These are phyloP conservation scores for Drosophila tanythrix DNA, from an alignment of 2,888 invertebrate species.

Conservation along the genomic window DNA sequence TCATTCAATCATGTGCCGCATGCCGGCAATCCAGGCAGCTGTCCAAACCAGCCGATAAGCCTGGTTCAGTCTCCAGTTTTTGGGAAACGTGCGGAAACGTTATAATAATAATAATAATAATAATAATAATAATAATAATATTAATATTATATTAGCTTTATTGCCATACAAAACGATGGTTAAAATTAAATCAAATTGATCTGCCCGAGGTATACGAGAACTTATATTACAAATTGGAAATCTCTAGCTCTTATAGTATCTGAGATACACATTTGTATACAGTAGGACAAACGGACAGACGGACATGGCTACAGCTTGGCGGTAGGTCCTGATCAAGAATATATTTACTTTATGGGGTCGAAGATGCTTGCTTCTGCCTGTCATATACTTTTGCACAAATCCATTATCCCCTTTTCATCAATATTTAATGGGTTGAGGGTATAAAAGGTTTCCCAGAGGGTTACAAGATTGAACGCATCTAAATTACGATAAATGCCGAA, in stretches of 20 bases:
- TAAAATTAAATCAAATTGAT: neutral
- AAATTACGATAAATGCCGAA: constrained; percentile 46
- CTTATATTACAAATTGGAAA: neutral
- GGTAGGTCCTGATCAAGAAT: no score
- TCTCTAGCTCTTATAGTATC: neutral
- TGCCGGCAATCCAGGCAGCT: constrained; percentile 39
- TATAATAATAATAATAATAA: constrained; percentile 12
- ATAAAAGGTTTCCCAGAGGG: constrained; percentile 51
- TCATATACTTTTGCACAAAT: neutral
- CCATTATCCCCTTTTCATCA: neutral
- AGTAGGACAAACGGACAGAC: neutral
- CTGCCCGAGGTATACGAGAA: neutral
- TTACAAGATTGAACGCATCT: constrained; percentile 38
- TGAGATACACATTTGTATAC: neutral
- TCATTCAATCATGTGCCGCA: constrained; percentile 70
- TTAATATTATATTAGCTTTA: constrained; percentile 5
- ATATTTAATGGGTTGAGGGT: neutral
- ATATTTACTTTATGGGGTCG: neutral
- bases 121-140: no score
- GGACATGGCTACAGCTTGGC: no score
- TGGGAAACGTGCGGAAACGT: constrained; percentile 33
- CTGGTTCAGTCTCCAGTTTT: neutral
- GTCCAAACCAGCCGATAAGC: constrained; percentile 2
- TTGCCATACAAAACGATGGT: neutral
- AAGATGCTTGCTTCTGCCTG: neutral